Conservation (phyloP, 2,113 vertebrate genomes). For the Ranitomeya imitator region DNA sequence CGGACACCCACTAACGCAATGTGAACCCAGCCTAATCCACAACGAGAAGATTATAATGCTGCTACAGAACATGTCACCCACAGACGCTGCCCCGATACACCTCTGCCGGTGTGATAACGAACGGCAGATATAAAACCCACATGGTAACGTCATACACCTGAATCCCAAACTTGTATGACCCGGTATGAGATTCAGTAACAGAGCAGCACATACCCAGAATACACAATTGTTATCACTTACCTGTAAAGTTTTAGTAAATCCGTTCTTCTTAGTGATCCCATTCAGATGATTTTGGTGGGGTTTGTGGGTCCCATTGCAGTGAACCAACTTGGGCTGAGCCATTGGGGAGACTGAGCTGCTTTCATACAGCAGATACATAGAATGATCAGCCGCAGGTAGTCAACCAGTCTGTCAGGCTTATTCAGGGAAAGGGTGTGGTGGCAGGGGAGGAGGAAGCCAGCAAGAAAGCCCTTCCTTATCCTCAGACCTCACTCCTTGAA, state of each 20-base stretch:
- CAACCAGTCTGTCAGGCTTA: conserved; percentile 51
- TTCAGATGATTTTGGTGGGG: conserved; percentile 1
- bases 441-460: neutral
- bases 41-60: neutral
- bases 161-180: no score
- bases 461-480: conserved; percentile 34
- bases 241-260: conserved; percentile 14
- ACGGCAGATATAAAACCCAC: no score
- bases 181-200: no score
- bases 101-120: no score
- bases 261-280: conserved; percentile 43
- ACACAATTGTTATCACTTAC: neutral
- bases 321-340: neutral
- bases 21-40: neutral
- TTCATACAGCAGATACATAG: conserved; percentile 13
- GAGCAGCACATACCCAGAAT: no score
- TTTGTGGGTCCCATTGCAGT: conserved; percentile 45
- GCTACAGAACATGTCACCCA: no score
- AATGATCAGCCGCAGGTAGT: conserved; percentile 38
- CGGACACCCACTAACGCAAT: no score
- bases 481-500: neutral
- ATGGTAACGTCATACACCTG: no score
- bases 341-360: neutral
- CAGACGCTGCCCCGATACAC: no score
- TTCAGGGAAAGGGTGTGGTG: conserved; percentile 48